Base-by-base conservation (phyloP, 1,140 invertebrate genomes). In the Pogonus chalceus region DNA sequence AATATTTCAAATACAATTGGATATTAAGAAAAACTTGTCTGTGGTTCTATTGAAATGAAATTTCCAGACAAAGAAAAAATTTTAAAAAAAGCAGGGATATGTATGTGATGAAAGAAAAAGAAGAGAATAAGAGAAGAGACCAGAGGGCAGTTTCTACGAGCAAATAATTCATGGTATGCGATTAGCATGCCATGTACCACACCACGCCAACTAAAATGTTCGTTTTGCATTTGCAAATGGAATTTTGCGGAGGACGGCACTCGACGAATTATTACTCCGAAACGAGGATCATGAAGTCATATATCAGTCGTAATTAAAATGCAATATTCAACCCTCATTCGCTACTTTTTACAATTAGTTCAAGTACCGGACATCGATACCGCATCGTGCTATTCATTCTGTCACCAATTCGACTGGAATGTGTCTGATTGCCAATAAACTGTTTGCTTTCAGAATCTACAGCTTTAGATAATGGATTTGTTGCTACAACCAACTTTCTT, bases 241-340 rank as follows among this genome's bases (percentile, higher is more conserved):
- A 43, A 43, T 43, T 43, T 43, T 43, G 37, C 37, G 4, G 37
- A 18, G 26, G 26, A 31, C 26, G 26, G 26, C 26, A 31, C 26
- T 31, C 26, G 26, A 31, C 26, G 26, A 31, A 31, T 31, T 31
- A 31, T 31, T 31, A 14, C 26, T 14, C 4, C 26, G 7, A 31
- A 31, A 4, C 26, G 14, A 43, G 37, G 18, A 43, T 43, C 37
- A 43, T 43, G 37, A 43, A 43, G 37, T 43, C 18, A 16, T 43
- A 10, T 43, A 43, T 43, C 37, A 43, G 7, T 43, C 18, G 37
- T 43, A 43, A 43, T 43, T 43, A 43, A 43, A 43, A 43, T 43
- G 37, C 9, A 43, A 43, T 43, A 43, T 43, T 43, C 37, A 18
- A 43, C 37, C 37, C 26, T 7, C 4, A 7, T 14, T 31, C 4